phyloP scores from a whole-genome alignment of 2,888 invertebrate species.

The Anaspis maculata region DNA sequence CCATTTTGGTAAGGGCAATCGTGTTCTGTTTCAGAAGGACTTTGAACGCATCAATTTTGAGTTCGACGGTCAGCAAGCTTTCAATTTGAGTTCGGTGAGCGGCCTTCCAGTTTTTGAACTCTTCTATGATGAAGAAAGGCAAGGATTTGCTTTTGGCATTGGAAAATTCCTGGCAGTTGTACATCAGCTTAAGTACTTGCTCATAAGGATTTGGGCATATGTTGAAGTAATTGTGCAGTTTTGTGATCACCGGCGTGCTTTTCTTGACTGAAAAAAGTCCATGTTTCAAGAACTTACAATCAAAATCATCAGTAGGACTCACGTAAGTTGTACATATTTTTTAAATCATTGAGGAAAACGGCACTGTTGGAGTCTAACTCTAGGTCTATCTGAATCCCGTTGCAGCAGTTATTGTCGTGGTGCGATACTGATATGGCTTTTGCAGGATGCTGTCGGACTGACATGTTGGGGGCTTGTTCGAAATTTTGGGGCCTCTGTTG shows the following conservation, averaged over 20 bases:
- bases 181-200: slow-evolving; percentile 50
- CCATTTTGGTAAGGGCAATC: slow-evolving; percentile 52
- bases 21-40: slow-evolving; percentile 61
- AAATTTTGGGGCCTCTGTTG: too few species aligned
- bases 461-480: too few species aligned
- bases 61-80: slow-evolving; percentile 44
- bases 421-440: too few species aligned
- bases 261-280: slow-evolving; percentile 34
- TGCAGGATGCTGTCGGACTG: too few species aligned
- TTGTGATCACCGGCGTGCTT: slow-evolving; percentile 35
- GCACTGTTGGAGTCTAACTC: slow-evolving; percentile 40
- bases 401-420: slow-evolving; percentile 32
- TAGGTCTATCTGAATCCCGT: slow-evolving; percentile 40
- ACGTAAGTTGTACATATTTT: slow-evolving; percentile 31
- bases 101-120: slow-evolving; percentile 48
- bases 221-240: slow-evolving; percentile 34
- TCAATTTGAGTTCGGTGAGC: slow-evolving; percentile 38
- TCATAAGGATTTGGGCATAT: slow-evolving; percentile 50
- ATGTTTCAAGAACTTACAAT: not conserved
- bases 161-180: slow-evolving; percentile 55
- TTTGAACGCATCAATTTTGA: slow-evolving; percentile 66
- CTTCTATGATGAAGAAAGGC: slow-evolving; percentile 55
- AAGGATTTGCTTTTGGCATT: slow-evolving; percentile 55
- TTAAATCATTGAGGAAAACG: slow-evolving; percentile 44
- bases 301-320: slow-evolving; percentile 17